These are phyloP conservation scores for Ophion costatus DNA, from an alignment of 2,888 invertebrate genomes.

Conservation along the genomic window DNA sequence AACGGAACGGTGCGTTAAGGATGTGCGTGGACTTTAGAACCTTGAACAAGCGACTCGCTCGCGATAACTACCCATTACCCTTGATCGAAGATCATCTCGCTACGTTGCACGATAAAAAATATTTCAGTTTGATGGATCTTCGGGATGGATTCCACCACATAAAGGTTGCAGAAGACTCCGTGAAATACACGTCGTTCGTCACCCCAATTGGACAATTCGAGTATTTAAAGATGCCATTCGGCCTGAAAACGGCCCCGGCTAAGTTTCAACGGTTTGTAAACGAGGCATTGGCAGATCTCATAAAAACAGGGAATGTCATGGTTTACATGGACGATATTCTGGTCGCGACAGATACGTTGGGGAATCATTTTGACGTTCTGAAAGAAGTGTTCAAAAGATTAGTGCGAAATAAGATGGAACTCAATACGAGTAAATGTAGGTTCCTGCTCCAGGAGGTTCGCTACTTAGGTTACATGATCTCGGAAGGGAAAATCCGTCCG, in stretches of 20 bases:
- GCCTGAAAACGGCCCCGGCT: constrained; percentile 33
- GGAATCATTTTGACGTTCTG: constrained; percentile 53
- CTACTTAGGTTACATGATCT: constrained; percentile 61
- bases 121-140: constrained; percentile 54
- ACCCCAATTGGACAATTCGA: constrained; percentile 62
- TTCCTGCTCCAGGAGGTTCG: constrained; percentile 54
- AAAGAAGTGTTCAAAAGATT: constrained; percentile 39
- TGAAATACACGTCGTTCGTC: too few relatives aligned
- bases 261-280: constrained; percentile 43
- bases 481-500: constrained; percentile 64
- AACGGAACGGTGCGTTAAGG: constrained; percentile 49
- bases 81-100: constrained; percentile 52
- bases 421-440: constrained; percentile 59
- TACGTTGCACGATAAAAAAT: constrained; percentile 38
- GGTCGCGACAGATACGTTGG: constrained; percentile 38
- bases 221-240: constrained; percentile 58
- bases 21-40: constrained; percentile 50
- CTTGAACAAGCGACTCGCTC: constrained; percentile 32
- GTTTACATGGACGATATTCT: constrained; percentile 22
- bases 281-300: constrained; percentile 36
- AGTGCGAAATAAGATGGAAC: constrained; percentile 29
- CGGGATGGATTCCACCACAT: constrained; percentile 63
- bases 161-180: constrained; percentile 47
- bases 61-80: constrained; percentile 48
- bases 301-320: constrained; percentile 6